These are phyloP conservation scores for Papio anubis DNA, from an alignment of 2,113 vertebrate genomes.

Conservation along the genomic window DNA sequence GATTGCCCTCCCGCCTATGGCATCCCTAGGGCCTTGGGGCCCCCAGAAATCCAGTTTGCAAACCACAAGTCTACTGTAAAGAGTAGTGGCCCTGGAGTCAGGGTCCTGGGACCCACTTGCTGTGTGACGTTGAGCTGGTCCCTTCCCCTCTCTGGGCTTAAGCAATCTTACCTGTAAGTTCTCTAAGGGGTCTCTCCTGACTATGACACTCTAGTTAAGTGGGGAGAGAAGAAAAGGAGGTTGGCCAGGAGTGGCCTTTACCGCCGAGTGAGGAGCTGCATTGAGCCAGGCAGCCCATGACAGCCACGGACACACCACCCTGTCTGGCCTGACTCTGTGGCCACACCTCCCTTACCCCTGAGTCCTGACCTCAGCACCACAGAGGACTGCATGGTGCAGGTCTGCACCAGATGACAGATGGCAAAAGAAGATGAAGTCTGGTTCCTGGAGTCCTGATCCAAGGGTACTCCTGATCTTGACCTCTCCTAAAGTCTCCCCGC, in stretches of 20 bases:
- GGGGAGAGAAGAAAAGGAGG: neutral
- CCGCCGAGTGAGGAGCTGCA: neutral
- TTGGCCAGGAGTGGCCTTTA: neutral
- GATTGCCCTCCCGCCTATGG: neutral
- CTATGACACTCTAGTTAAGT: neutral
- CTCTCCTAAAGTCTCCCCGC: neutral
- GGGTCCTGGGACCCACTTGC: neutral
- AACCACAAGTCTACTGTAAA: neutral
- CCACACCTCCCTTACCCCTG: neutral
- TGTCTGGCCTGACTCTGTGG: neutral
- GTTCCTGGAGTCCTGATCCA: neutral
- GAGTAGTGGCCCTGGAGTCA: neutral
- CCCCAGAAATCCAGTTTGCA: neutral
- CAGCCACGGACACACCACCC: fast-evolving
- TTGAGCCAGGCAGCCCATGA: neutral
- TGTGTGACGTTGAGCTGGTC: neutral
- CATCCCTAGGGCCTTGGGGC: neutral
- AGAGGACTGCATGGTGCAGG: neutral
- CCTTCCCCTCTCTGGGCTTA: neutral
- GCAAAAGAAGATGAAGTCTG: no score
- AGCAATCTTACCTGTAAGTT: neutral
- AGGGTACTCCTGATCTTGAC: neutral
- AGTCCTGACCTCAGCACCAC: neutral
- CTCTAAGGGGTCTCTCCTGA: neutral
- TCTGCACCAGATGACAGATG: neutral